These are phyloP conservation scores for Bagarius yarrelli DNA, from an alignment of 2,113 vertebrate genomes.

Conservation along the genomic window DNA sequence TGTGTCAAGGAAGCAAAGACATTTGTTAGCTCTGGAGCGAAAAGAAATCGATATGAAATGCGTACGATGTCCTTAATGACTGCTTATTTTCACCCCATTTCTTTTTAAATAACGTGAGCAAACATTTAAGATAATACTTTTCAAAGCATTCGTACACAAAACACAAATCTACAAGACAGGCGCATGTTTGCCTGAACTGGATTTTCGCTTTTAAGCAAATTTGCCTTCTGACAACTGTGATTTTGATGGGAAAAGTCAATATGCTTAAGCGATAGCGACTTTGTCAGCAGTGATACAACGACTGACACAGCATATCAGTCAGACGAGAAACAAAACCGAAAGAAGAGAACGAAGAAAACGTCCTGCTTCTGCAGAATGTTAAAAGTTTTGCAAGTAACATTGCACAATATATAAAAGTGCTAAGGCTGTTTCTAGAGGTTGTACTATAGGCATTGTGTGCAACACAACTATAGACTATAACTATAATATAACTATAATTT, in stretches of 20 bases:
- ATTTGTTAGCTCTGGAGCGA: neutral
- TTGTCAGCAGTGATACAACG: neutral
- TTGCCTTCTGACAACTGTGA: neutral
- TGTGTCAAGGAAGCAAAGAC: neutral
- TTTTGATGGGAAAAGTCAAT: slow-evolving; percentile 2
- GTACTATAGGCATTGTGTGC: neutral
- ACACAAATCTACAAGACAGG: neutral
- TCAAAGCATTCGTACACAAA: neutral
- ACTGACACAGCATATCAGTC: slow-evolving; percentile 23
- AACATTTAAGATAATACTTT: neutral
- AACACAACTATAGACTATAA: neutral
- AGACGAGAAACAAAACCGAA: slow-evolving; percentile 10
- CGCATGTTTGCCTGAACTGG: neutral
- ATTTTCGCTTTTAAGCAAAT: neutral
- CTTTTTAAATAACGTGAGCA: neutral
- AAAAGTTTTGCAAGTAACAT: neutral
- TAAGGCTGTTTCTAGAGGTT: neutral
- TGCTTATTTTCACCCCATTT: neutral
- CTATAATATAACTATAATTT: too few species aligned
- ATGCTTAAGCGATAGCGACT: neutral
- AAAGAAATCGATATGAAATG: neutral
- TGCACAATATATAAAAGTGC: slow-evolving; percentile 3
- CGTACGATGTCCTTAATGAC: neutral
- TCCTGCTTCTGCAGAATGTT: neutral
- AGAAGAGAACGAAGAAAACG: neutral